phyloP scores from a whole-genome alignment of 1,140 invertebrate species.

The Penaeus chinensis region DNA sequence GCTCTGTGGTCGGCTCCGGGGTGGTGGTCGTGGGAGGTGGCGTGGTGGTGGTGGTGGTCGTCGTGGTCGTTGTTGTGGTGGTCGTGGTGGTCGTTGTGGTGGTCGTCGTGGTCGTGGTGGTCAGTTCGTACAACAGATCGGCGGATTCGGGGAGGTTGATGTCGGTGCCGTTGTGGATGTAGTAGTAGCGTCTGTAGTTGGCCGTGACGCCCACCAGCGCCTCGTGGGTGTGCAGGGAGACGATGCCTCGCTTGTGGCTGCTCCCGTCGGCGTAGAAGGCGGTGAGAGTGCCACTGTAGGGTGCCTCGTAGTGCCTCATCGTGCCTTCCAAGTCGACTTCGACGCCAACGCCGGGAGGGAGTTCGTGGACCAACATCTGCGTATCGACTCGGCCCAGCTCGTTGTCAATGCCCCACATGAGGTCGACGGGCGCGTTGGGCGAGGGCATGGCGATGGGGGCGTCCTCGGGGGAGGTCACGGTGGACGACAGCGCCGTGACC shows the following conservation, averaged over 20 bases:
- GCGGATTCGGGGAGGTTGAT: constrained; percentile 15
- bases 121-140: constrained; percentile 43
- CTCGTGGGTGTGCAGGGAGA: constrained; percentile 55
- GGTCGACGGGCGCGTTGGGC: constrained; percentile 20
- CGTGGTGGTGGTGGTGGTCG: constrained; percentile 47
- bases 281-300: constrained; percentile 51
- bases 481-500: constrained; percentile 47
- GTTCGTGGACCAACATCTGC: constrained; percentile 14
- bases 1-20: not conserved
- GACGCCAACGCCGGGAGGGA: constrained; percentile 54
- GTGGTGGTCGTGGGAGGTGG: constrained; percentile 14
- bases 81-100: constrained; percentile 53
- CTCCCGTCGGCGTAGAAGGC: constrained; percentile 43
- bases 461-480: constrained; percentile 37
- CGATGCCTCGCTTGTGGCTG: constrained; percentile 31
- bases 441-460: constrained; percentile 47
- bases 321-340: constrained; percentile 46
- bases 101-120: constrained; percentile 59
- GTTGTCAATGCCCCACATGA: constrained; percentile 55
- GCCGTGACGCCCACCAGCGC: constrained; percentile 39
- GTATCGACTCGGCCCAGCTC: constrained; percentile 26
- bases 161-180: constrained; percentile 43
- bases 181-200: constrained; percentile 45
- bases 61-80: constrained; percentile 57
- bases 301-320: constrained; percentile 56